These are phyloP conservation scores for Ptyas mucosa DNA, from an alignment of 2,113 vertebrate genomes.

Conservation along the genomic window DNA sequence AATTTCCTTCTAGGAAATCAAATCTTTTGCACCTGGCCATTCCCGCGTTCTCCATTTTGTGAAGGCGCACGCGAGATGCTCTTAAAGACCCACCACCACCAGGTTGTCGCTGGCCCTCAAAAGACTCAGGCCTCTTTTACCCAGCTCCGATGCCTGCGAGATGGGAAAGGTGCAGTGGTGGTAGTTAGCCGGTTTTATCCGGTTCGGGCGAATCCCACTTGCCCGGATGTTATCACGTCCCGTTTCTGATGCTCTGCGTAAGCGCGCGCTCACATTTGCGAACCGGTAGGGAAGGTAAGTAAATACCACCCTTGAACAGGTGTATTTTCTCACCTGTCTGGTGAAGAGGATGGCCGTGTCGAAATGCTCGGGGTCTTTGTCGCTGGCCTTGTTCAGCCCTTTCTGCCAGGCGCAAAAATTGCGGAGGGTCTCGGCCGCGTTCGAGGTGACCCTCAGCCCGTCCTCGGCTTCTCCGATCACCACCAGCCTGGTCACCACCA, in stretches of 20 bases:
- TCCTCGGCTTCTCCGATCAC: conserved; percentile 63
- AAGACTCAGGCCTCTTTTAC: background rate
- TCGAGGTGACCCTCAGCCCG: conserved; percentile 61
- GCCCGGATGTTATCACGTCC: no score
- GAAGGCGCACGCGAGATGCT: background rate
- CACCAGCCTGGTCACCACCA: conserved; percentile 68
- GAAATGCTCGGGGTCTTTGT: conserved; percentile 68
- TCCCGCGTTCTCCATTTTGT: background rate
- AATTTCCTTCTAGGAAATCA: background rate
- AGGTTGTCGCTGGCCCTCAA: background rate
- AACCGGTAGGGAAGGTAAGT: no score
- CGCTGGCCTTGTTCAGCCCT: conserved; percentile 63
- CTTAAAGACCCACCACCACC: background rate
- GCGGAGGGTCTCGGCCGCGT: conserved; percentile 67
- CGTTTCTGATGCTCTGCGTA: no score
- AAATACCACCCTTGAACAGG: no score
- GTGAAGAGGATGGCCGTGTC: conserved; percentile 74
- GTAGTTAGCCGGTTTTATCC: no score
- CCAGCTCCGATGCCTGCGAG: background rate
- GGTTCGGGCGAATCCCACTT: no score
- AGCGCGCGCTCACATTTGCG: no score
- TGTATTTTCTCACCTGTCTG: conserved; percentile 57
- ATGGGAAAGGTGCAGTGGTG: background rate
- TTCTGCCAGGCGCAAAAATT: conserved; percentile 72
- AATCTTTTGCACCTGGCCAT: background rate